Evolutionary conservation across 2,888 invertebrate genomes (phyloP), one percentile per base, ranked within the genome.

Genomic region (Archaeoteleia sp.): DNA sequence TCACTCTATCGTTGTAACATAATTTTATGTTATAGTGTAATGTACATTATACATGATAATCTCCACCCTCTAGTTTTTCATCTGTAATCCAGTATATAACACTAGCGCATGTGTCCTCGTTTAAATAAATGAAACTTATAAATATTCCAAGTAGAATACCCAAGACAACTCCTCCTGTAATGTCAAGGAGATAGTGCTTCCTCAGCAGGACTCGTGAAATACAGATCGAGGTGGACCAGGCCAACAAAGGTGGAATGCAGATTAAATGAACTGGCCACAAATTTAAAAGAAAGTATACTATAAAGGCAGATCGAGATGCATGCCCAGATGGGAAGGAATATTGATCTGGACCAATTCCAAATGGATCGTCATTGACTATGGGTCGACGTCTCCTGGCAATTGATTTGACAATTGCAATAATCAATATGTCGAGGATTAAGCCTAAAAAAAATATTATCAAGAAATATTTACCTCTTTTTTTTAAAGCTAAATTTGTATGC

Each of bases 321-420:
- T 98, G 98, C 0, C 97, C 97, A 0, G 97, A 98, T 7, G 98
- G 98, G 83, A 98, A 98, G 40, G 93, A 91, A 83, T 92, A 98
- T 77, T 95, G 93, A 85, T 97, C 97, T 0, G 96, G 93, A 0
- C 95, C 94, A 12, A 95, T 86, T 71, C 92, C 88, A 81, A 94
- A 93, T 72, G 90, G 90, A 63, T 87, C 86, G 9, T 86, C 83
- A 78, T 91, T 90, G 13, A 88, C 87, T 0, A 87, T 79, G 0
- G 97, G 97, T 20, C 97, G 88, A 73, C 92, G 88, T 78, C 97
- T 87, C 67, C 96, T 88, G 3, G 92, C 90, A 49, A 90, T 83
- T 0, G 96, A 92, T 86, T 97, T 97, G 7, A 92, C 76, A 1
- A 93, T 71, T 5, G 93, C 94, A 66, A 96, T 89, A 3, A 93